Evolutionary conservation across 2,888 invertebrate species (phyloP), one percentile per base, ranked within the genome.

Genomic region (Drosophila basisetae): DNA sequence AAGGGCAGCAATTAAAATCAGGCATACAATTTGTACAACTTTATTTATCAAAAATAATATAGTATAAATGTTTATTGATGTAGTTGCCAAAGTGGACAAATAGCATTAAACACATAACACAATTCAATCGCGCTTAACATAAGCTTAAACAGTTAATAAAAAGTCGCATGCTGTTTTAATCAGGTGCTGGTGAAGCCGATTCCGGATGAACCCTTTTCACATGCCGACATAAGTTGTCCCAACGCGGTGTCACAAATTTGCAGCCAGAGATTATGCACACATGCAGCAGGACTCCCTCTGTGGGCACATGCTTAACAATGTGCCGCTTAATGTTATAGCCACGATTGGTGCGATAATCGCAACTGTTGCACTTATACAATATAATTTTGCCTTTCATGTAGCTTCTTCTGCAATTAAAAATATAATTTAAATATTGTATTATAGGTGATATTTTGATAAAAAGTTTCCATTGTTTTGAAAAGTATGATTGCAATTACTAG

Each of bases 211-310:
- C 16, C 13, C 52, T 25, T 22, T 67, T 76, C 0, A 79, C 69
- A 10, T 79, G 79, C 18, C 79, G 43, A 43, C 76, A 61, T 1
- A 79, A 28, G 43, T 72, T 76, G 11, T 79, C 79, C 80, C 76
- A 79, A 1, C 79, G 72, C 0, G 69, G 63, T 1, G 79, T 76
- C 0, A 59, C 63, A 43, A 76, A 79, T 1, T 76, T 70, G 28
- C 79, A 79, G 16, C 72, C 58, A 22, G 79, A 64, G 16, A 79
- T 79, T 1, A 79, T 72, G 28, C 79, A 79, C 2, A 79, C 79
- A 49, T 79, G 79, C 0, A 76, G 13, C 4, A 64, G 4, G 5
- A 76, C 30, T 30, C 61, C 55, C 2, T 54, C 37, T 25, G 31
- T 22, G 28, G 59, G 22, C 39, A 39, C 47, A 25, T 79, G 78